Conservation (phyloP, 1,140 invertebrate species). For the Drosophila sechellia region DNA sequence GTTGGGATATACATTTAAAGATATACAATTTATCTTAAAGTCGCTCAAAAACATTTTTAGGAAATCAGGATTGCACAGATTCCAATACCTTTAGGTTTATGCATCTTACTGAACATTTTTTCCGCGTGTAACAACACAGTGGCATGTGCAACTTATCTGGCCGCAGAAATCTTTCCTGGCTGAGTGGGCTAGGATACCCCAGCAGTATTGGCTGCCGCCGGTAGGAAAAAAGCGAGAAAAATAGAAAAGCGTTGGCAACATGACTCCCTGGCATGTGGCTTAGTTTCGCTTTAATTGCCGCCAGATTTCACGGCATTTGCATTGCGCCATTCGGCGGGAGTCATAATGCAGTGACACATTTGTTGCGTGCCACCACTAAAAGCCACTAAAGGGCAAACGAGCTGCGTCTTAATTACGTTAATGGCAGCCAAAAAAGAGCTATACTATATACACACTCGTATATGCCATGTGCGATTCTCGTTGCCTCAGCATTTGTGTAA, state of each 20-base stretch:
- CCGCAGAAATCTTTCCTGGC: slow-evolving; percentile 31
- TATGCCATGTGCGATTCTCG: slow-evolving; percentile 66
- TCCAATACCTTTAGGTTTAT: neutral
- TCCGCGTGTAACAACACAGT: slow-evolving; percentile 9
- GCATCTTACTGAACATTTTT: neutral
- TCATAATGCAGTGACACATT: slow-evolving; percentile 77
- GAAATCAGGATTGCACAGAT: too few relatives aligned
- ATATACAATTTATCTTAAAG: too few relatives aligned
- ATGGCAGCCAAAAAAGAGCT: slow-evolving; percentile 62
- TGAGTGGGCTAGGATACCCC: slow-evolving; percentile 18
- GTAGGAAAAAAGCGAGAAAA: neutral
- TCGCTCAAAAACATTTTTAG: too few relatives aligned
- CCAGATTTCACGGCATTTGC: slow-evolving; percentile 58
- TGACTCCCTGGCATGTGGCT: slow-evolving; percentile 73
- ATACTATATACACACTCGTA: neutral
- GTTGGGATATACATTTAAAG: neutral
- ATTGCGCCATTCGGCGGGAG: slow-evolving; percentile 61
- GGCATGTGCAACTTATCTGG: slow-evolving; percentile 47
- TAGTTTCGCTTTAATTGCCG: slow-evolving; percentile 76
- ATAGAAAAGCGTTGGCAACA: slow-evolving; percentile 35
- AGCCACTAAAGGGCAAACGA: slow-evolving; percentile 68
- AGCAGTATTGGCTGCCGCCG: slow-evolving; percentile 7
- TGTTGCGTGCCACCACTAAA: slow-evolving; percentile 34
- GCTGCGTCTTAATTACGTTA: slow-evolving; percentile 76
- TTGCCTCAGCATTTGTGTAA: slow-evolving; percentile 74